Evolutionary conservation across 2,797 vertebrate genomes (phyloP), one percentile per base, ranked within the genome.

Genomic region (Tauraco hartlaubi): DNA sequence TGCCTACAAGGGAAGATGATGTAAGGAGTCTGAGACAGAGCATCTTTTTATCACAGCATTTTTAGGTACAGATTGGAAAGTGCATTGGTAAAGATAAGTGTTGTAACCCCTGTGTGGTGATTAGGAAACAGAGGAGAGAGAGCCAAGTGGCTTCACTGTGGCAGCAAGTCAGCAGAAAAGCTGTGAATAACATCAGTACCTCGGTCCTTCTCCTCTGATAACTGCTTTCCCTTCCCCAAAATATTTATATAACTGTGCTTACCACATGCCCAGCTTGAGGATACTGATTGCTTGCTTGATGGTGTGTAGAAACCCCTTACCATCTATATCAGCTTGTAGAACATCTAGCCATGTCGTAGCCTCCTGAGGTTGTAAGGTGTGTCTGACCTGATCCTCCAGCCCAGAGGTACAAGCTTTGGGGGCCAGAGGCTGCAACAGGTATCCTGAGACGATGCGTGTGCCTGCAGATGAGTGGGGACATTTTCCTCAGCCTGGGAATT

Each of bases 111-210:
- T 28, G 80, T 44, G 61, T 76, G 58, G 28, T 72, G 59, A 64
- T 90, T 41, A 91, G 77, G 74, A 85, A 94, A 78, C 35, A 15
- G 55, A 80, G 25, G 26, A 35, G n/a, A 66, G 71, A 49, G 55
- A 94, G 52, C 49, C 59, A 63, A 39, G 43, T 62, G 69, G 62
- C 22, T 92, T 84, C 51, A 74, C 33, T 12, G 6, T 26, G 10
- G 35, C 82, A 74, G 44, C 20, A 2, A 93, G 48, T 92, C 93
- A 95, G 94, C 88, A 93, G 78, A 85, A 96, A 85, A 85, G 44
- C 52, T 31, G 11, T 89, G 75, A 85, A 63, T 95, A 63, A 29
- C 5, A 1, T 85, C 28, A n/a, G 29, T 77, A 41, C 73, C 44
- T 55, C 55, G 13, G 29, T 51, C 44, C 43, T 95, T 48, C 46